These are phyloP conservation scores for Hypsibius dujardini DNA, from an alignment of 1,140 invertebrate species.

Conservation along the genomic window DNA sequence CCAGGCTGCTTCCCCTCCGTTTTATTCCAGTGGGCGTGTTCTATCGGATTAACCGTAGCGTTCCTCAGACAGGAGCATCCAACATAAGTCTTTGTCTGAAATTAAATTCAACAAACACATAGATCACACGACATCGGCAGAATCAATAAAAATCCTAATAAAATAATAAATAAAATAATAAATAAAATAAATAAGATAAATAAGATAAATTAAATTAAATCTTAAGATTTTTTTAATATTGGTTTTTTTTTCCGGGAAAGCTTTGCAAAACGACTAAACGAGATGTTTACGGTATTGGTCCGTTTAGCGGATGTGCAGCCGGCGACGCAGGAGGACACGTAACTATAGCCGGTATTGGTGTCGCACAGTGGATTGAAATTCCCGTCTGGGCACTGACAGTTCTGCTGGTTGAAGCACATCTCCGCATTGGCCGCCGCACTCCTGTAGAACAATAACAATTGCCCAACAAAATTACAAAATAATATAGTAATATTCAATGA, in stretches of 20 bases:
- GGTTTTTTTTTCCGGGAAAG: no score
- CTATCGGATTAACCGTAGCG: not conserved
- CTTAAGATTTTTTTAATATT: not conserved
- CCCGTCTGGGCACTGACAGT: not conserved
- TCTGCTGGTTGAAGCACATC: not conserved
- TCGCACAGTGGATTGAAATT: slow-evolving; percentile 12
- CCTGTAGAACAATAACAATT: no score
- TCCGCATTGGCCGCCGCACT: not conserved
- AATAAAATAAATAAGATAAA: no score
- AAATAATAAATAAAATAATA: no score
- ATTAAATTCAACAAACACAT: no score
- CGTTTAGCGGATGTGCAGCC: not conserved
- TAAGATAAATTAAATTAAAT: no score
- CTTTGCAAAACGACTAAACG: not conserved
- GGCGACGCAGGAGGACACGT: not conserved
- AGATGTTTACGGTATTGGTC: not conserved
- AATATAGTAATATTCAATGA: no score
- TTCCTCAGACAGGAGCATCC: not conserved
- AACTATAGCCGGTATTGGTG: not conserved
- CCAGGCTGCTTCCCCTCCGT: no score
- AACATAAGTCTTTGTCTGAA: not conserved
- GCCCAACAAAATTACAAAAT: no score
- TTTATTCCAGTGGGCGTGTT: not conserved
- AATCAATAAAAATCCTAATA: no score
- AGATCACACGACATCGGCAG: no score